phyloP scores from a whole-genome alignment of 1,140 invertebrate genomes.

The Intoshia linei region DNA sequence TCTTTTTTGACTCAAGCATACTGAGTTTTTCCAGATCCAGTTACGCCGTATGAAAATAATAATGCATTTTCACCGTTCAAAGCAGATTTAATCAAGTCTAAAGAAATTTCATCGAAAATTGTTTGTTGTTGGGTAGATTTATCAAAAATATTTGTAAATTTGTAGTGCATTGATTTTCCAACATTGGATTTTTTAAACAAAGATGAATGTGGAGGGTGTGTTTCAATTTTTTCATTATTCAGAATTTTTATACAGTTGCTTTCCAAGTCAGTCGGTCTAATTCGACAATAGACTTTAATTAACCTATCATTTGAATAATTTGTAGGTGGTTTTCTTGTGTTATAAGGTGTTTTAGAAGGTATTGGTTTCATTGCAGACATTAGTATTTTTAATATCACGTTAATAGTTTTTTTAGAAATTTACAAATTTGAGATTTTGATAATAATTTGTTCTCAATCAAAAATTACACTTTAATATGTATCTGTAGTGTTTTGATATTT shows the following conservation, averaged over 20 bases:
- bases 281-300: background rate
- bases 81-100: constrained; percentile 42
- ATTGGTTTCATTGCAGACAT: too few relatives aligned
- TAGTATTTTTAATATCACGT: too few relatives aligned
- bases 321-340: too few relatives aligned
- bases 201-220: background rate
- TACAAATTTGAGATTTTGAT: too few relatives aligned
- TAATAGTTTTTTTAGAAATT: too few relatives aligned
- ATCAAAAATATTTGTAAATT: constrained; percentile 43
- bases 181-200: constrained; percentile 11
- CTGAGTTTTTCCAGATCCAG: constrained; percentile 79
- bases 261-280: background rate
- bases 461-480: too few relatives aligned
- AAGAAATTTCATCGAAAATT: constrained; percentile 46
- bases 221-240: background rate
- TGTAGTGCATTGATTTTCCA: too few relatives aligned
- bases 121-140: constrained; percentile 39
- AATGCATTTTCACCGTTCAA: constrained; percentile 35
- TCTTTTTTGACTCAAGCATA: constrained; percentile 43
- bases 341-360: too few relatives aligned
- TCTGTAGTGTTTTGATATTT: too few relatives aligned
- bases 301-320: too few relatives aligned
- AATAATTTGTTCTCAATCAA: too few relatives aligned
- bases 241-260: background rate
- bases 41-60: constrained; percentile 73